These are phyloP conservation scores for Sciaenops ocellatus DNA, from an alignment of 2,797 vertebrate genomes.

Conservation along the genomic window DNA sequence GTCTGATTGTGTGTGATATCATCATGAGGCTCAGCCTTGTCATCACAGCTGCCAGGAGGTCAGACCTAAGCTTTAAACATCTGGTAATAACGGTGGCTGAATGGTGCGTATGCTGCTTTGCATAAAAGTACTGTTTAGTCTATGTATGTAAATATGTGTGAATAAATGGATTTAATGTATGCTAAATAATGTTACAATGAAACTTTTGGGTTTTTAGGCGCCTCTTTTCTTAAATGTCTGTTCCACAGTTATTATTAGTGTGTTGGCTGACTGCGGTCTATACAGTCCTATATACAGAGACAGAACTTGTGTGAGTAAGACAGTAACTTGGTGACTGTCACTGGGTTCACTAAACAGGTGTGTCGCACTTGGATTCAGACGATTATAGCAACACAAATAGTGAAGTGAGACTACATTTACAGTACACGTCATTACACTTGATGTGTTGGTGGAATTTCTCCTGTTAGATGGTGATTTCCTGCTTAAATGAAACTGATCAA, in stretches of 20 bases:
- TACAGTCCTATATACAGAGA: not conserved
- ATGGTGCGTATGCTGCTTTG: not conserved
- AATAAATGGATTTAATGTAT: not conserved
- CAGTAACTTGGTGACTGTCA: not conserved
- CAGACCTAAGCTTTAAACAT: not conserved
- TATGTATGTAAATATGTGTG: not conserved
- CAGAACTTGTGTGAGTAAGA: not conserved
- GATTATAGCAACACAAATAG: slow-evolving; percentile 3
- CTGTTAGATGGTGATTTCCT: not conserved
- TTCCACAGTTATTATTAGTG: not conserved
- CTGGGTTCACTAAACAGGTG: slow-evolving; percentile 36
- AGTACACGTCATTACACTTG: not conserved
- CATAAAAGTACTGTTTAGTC: not conserved
- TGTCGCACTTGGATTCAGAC: not conserved
- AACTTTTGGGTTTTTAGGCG: not conserved
- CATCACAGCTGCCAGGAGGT: not conserved
- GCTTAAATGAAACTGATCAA: not conserved
- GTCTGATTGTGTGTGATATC: slow-evolving; percentile 3
- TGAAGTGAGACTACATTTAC: not conserved
- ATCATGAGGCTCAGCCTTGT: not conserved
- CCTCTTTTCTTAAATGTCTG: not conserved
- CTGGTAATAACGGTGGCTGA: not conserved
- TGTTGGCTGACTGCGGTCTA: not conserved
- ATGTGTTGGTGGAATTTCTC: not conserved
- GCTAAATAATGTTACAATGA: not conserved